A percentile compares a stretch with the other conserved stretches of the same genome.
These are phyloP conservation scores for Nasua narica DNA, from an alignment of 2,797 vertebrate species.

Conservation along the genomic window DNA sequence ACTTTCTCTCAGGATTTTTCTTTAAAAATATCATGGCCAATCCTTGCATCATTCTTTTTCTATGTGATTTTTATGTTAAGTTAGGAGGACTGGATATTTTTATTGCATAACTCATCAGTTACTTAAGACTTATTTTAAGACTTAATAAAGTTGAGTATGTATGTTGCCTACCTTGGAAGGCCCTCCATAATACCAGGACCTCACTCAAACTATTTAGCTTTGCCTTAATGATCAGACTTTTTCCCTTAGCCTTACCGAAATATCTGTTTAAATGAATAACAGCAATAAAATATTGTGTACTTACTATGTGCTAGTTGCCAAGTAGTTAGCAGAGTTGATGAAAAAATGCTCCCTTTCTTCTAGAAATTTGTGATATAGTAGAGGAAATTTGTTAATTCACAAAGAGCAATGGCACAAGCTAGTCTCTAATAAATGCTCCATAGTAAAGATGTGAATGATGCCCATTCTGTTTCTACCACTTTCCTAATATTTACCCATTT, in stretches of 20 bases:
- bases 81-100: not conserved
- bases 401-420: not conserved
- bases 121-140: not conserved
- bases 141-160: not conserved
- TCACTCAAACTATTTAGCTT: not conserved
- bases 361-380: not conserved
- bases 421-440: not conserved
- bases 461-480: not conserved
- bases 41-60: not conserved
- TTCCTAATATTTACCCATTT: not conserved
- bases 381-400: not conserved
- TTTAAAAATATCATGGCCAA: not conserved
- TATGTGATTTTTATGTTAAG: not conserved
- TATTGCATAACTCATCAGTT: not conserved
- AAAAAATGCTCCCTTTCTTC: not conserved
- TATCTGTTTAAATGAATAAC: not conserved
- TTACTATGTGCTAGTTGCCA: not conserved
- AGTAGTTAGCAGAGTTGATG: not conserved
- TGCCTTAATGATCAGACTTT: not conserved
- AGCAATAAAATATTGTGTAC: not conserved
- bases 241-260: not conserved
- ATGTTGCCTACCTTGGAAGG: not conserved
- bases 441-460: not conserved
- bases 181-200: not conserved
- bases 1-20: not conserved